Conservation (phyloP, 2,113 vertebrate species). For the Channa argus region DNA sequence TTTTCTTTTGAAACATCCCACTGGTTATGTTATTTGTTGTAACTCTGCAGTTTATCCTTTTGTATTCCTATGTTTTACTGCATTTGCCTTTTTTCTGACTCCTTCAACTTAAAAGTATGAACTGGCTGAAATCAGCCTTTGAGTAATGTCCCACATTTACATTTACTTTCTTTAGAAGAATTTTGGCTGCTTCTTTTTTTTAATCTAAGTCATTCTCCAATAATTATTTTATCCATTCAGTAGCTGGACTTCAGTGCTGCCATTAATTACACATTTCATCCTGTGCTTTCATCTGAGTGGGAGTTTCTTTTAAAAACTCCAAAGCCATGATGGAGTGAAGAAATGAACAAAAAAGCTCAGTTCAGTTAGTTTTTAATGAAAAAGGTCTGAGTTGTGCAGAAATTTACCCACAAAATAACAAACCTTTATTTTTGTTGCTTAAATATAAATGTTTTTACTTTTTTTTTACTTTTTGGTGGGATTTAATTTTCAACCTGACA, state of each 20-base stretch:
- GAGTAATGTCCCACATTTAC: neutral
- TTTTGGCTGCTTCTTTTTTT: neutral
- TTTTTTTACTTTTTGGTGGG: neutral
- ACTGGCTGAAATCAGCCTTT: neutral
- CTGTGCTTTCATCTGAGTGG: conserved; percentile 51
- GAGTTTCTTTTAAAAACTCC: conserved; percentile 40
- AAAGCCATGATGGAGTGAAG: conserved; percentile 38
- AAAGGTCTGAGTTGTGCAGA: neutral
- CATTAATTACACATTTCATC: conserved; percentile 51
- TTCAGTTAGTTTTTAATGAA: neutral
- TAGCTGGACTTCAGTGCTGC: conserved; percentile 51
- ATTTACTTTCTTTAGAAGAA: neutral
- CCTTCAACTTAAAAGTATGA: neutral
- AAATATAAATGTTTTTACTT: too few species aligned
- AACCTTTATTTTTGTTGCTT: too few species aligned
- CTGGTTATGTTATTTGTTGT: neutral
- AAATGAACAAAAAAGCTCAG: conserved; percentile 5
- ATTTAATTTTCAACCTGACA: neutral
- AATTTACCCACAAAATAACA: neutral
- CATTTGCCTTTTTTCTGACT: conserved; percentile 8
- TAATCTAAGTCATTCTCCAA: conserved; percentile 19
- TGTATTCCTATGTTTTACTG: conserved; percentile 3
- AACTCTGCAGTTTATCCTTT: conserved; percentile 12
- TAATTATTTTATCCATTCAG: conserved; percentile 56
- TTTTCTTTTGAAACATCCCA: neutral